Evolutionary conservation across 2,888 invertebrate genomes (phyloP).

Genomic region (Chorisops tibialis): DNA sequence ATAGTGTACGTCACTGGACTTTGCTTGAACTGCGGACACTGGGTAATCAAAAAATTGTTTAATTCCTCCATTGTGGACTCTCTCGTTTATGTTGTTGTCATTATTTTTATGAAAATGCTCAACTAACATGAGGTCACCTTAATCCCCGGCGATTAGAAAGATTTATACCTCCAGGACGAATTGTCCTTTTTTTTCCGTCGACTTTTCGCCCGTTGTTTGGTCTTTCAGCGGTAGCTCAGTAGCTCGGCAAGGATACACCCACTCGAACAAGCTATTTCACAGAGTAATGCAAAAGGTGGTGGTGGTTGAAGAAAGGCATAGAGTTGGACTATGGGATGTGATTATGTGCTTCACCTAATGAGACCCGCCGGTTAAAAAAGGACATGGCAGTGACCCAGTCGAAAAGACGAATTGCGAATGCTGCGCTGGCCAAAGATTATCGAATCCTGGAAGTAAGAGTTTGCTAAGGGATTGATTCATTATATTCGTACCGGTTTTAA

Average conservation of each 20-base stretch:
- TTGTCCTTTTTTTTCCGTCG: slow-evolving; percentile 5
- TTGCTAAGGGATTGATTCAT: not conserved
- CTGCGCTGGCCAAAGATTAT: not conserved
- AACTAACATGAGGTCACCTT: slow-evolving; percentile 22
- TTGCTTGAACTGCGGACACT: slow-evolving; percentile 2
- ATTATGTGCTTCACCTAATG: no score
- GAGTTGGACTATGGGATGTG: not conserved
- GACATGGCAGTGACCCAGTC: no score
- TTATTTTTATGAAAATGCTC: slow-evolving; percentile 20
- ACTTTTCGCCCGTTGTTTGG: not conserved
- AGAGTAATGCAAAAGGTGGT: not conserved
- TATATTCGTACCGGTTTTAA: not conserved
- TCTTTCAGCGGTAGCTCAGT: no score
- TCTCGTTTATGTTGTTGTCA: slow-evolving; percentile 18
- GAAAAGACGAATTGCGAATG: not conserved
- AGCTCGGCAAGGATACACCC: not conserved
- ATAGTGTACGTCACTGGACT: slow-evolving; percentile 1
- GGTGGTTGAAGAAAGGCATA: not conserved
- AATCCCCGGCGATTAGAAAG: slow-evolving; percentile 25
- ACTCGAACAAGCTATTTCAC: not conserved
- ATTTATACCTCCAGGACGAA: slow-evolving; percentile 13
- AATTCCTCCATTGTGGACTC: slow-evolving; percentile 13
- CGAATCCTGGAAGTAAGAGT: not conserved
- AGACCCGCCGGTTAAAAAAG: no score
- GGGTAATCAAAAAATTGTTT: slow-evolving; percentile 22